Evolutionary conservation across 2,113 vertebrate genomes (phyloP).

Genomic region (Cinclus mexicanus): DNA sequence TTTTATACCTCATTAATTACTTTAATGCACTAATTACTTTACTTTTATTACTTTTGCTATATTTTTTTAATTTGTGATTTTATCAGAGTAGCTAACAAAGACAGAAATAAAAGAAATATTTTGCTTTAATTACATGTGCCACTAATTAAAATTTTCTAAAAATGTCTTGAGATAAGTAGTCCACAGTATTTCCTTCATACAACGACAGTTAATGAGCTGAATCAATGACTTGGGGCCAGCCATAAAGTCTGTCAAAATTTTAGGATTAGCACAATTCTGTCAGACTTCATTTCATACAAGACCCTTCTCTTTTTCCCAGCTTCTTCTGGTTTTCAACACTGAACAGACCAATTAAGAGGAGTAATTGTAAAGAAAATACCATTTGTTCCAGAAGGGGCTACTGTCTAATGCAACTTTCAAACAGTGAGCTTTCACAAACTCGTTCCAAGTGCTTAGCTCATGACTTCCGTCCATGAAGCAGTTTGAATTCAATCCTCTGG

Average conservation of each 20-base stretch:
- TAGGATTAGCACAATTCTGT: not conserved
- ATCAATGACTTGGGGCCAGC: not conserved
- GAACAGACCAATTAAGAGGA: not conserved
- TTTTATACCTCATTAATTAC: accelerated
- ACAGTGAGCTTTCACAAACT: not conserved
- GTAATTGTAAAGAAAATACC: not conserved
- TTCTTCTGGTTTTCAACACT: not conserved
- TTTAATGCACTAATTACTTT: not conserved
- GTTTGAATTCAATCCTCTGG: not conserved
- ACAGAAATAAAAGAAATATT: not conserved
- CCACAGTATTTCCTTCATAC: not conserved
- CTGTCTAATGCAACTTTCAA: not conserved
- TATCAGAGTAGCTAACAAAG: not conserved
- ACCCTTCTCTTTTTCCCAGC: not conserved
- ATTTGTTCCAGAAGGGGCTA: slow-evolving; percentile 36
- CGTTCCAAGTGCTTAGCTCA: slow-evolving; percentile 31
- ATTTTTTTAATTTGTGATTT: not conserved
- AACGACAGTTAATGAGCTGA: not conserved
- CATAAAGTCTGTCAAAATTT: not conserved
- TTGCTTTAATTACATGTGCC: not conserved
- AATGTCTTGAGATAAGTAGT: not conserved
- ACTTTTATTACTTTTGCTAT: not conserved
- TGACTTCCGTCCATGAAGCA: not conserved
- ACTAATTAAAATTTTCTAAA: not conserved
- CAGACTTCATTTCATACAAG: not conserved